Base-by-base conservation (phyloP, 2,113 vertebrate species). In the Dipodomys ordii region DNA sequence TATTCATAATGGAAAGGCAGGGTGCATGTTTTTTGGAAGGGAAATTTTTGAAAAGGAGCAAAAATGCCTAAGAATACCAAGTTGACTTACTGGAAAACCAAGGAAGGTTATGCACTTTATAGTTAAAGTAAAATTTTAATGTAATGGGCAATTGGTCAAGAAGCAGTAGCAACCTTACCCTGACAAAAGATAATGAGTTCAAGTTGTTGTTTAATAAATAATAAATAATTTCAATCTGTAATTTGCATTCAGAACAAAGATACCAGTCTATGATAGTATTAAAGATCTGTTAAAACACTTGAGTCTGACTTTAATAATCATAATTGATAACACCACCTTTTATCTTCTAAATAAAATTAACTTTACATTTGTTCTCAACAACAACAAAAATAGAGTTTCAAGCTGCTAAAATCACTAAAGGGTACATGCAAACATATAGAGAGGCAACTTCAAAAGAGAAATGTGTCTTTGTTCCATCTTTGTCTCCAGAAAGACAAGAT, bases 371-470 rank as follows among this genome's bases (percentile, higher is more conserved):
- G 62, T 62, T 62, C 20, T 62, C 60, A 62, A 62, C 60, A 62
- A 62, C 60, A 62, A 62, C 60, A 62, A 62, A 62, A 62, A 62
- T 18, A 28, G 81, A 80, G 77, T 12, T 35, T 82, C 39, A 91
- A 65, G 60, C 10, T 88, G n/a, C 92, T 82, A 32, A 83, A 30
- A 25, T 71, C 39, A 83, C 22, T 72, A 27, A 72, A 92, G 22
- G 69, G 22, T 32, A 32, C 28, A n/a, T 6, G 22, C 13, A n/a
- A 19, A 28, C 57, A 23, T 22, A 68, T 8, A 20, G 80, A 60
- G 49, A 89, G 1, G 20, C 16, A 94, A 39, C 65, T 73, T 81
- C n/a, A 74, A 82, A 92, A 87, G 2, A 76, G 32, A 94, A 79
- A 68, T 25, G 15, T 93, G 72, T 39, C 39, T 73, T 85, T 79